Base-by-base conservation (phyloP, 2,797 vertebrate genomes). In the Iguana delicatissima region DNA sequence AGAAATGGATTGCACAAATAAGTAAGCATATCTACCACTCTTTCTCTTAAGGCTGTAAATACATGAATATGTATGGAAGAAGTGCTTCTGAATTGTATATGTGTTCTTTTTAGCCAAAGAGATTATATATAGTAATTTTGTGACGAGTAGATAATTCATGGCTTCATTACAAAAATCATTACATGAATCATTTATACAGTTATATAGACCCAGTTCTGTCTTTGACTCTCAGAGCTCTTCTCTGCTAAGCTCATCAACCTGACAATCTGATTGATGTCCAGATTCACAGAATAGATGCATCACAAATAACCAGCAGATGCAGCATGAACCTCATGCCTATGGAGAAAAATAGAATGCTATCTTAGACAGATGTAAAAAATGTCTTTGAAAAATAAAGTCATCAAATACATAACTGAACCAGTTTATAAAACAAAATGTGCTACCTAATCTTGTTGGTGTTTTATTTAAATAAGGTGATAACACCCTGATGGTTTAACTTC, bases 311-410 rank as follows among this genome's bases (percentile, higher is more conserved):
- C 74, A 82, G 38, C 69, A 62, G 29, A 24, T 89, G 69, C 35
- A 83, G 12, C 24, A 84, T 74, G 72, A 52, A 89, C 20, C 50
- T 29, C 74, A 26, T n/a, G 50, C 55, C 55, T 62, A 20, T 8
- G 74, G 20, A 76, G 69, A 84, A 83, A 69, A 74, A 83, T 3
- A 42, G 52, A 83, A 26, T 38, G 50, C 62, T 82, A 46, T 67
- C 50, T 88, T 88, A 42, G 64, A 72, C 13, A 69, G 77, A 52
- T 88, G 77, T 67, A 88, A 55, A 80, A n/a, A 38, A 82, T 83
- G 72, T 46, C 67, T 82, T 83, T 89, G 73, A 80, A 89, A 87
- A 83, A 89, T 59, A 74, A 73, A 73, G 50, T 16, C 69, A 89
- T 42, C 80, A 35, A 62, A 32, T 32, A 79, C 13, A 46, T 16